Evolutionary conservation across 2,888 invertebrate species (phyloP), one percentile per base, ranked within the genome.

Genomic region (Acleris holmiana): DNA sequence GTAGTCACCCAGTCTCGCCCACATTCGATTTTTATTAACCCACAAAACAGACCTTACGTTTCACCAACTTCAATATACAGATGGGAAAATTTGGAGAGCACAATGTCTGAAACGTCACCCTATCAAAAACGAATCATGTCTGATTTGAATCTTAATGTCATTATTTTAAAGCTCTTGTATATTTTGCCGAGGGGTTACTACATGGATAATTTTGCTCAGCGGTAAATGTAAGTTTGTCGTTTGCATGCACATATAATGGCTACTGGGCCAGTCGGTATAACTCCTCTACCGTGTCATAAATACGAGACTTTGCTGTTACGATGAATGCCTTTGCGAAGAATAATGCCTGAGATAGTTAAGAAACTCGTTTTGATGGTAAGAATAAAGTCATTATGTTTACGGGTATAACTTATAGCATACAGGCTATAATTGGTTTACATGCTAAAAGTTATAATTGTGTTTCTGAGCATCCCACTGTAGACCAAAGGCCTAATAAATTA

Each of bases 201-300:
- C 29, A 8, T 46, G 8, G 4, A 53, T 29, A 25, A 47, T 35
- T 48, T 47, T 6, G 25, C 35, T 41, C 53, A 48, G 53, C 53
- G n/a, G 53, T 21, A 64, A 53, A 54, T 21, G 5, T 23, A 58
- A 41, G 48, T 29, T 59, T 74, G 76, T 77, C 71, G 77, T 77
- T 77, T 79, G 78, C 54, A 48, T 79, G 68, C 73, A 72, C 74
- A 69, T 70, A 72, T 77, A 81, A 82, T 77, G 76, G 78, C 82
- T 76, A 75, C 76, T 73, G 73, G 67, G 66, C 72, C 74, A 74
- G 76, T 71, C 76, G 74, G 79, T 78, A 78, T 82, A 82, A 80
- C 76, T 80, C 75, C 73, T 64, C 73, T 70, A 77, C 72, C 75
- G 76, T 75, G 72, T 75, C 75, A 75, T 79, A 79, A 80, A 79